phyloP scores from a whole-genome alignment of 2,797 vertebrate species.

The Mionectes olivaceus region DNA sequence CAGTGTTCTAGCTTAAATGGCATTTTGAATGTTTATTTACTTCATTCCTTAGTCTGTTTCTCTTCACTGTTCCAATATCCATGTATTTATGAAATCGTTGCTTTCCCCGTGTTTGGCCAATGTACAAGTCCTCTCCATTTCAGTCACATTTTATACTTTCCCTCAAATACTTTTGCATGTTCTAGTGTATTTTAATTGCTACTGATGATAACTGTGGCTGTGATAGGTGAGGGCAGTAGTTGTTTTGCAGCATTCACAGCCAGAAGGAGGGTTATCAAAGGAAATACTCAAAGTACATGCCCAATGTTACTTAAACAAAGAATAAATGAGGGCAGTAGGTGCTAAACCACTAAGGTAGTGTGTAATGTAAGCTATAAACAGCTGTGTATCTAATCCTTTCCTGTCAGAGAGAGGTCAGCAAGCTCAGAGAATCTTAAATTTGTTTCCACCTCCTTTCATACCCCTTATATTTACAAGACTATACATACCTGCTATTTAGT shows the following conservation, averaged over 20 bases:
- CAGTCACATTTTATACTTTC: background rate
- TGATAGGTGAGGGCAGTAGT: background rate
- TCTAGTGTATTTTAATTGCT: background rate
- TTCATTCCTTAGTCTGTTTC: background rate
- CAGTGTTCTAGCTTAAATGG: background rate
- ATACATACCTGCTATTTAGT: background rate
- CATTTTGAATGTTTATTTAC: background rate
- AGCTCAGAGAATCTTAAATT: background rate
- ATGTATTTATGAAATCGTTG: background rate
- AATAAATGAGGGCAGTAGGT: background rate
- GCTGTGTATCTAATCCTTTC: background rate
- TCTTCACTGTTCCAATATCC: background rate
- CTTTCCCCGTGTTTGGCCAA: background rate
- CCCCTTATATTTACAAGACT: background rate
- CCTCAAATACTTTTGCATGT: background rate
- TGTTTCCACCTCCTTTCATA: background rate
- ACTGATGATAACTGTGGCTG: background rate
- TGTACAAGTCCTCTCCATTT: background rate
- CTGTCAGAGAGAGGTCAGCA: background rate
- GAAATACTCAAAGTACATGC: accelerated
- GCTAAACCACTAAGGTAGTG: background rate
- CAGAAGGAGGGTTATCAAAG: background rate
- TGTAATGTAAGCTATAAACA: background rate
- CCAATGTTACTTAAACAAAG: background rate
- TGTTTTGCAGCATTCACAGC: accelerated